Base-by-base conservation (phyloP, 2,113 vertebrate species). In the Nycticorax nycticorax region DNA sequence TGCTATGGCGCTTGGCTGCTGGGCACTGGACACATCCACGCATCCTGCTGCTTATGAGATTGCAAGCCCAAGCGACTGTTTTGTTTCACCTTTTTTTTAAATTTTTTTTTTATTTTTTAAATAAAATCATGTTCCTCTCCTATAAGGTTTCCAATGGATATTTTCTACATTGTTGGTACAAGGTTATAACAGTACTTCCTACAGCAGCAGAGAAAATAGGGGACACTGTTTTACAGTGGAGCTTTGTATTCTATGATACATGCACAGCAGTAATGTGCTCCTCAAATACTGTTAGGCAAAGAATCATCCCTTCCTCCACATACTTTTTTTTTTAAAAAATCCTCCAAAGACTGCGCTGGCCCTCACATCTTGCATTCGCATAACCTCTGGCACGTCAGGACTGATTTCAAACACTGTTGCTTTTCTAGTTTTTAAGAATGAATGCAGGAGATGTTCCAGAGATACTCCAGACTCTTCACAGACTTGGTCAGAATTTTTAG, bases 401-500 rank as follows among this genome's bases (percentile, higher is more conserved):
- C 43, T 56, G 9, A 21, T 33, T 93, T 83, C 48, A 72, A 88
- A 72, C 56, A 56, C 39, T 21, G 14, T 8, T 77, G 50, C 22
- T 85, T 59, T 89, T 76, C 84, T 28, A 47, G 20, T 57, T 66
- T 78, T 84, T 37, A 80, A 67, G 48, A 91, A 92, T 33, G 18
- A 93, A 71, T 0, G 0, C 63, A 26, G 71, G 57, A 93, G 23
- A n/a, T 14, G 11, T 33, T 84, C 52, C 47, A 88, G n/a, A 86
- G 43, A 59, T 52, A 66, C 56, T 90, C 35, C 27, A 63, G 18
- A 63, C 33, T 88, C 72, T 50, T 63, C 78, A 60, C 14, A 79
- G 41, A 37, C 18, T 76, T 2, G 0, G 43, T 41, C 28, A 21
- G 60, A 39, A n/a, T 13, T 41, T 72, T 64, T 30, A 76, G 66